phyloP scores from a whole-genome alignment of 2,888 invertebrate genomes.

The Gasteruption jaculator region DNA sequence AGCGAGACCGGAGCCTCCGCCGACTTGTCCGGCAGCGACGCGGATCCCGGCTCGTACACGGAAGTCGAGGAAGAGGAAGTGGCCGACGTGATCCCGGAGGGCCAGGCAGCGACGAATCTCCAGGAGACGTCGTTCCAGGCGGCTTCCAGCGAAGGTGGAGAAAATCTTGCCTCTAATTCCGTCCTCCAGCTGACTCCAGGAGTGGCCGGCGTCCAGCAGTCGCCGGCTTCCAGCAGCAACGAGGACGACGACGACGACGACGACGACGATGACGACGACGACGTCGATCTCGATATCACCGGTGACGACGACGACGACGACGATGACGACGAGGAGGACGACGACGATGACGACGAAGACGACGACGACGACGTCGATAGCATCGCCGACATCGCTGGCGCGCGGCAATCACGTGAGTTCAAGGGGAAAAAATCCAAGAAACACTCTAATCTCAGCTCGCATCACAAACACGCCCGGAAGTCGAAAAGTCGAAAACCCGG shows the following conservation, averaged over 20 bases:
- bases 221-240: conserved; percentile 46
- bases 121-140: conserved; percentile 50
- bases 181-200: conserved; percentile 23
- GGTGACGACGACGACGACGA: conserved; percentile 62
- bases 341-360: conserved; percentile 65
- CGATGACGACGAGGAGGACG: conserved; percentile 63
- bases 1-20: conserved; percentile 39
- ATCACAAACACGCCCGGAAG: conserved; percentile 39
- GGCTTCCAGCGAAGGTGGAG: conserved; percentile 48
- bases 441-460: conserved; percentile 42
- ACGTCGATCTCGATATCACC: conserved; percentile 62
- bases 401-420: conserved; percentile 82
- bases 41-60: conserved; percentile 34
- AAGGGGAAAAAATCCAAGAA: conserved; percentile 59
- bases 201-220: conserved; percentile 35
- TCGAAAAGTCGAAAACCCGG: conserved; percentile 15
- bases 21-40: conserved; percentile 39
- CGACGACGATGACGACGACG: conserved; percentile 48
- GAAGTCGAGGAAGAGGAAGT: conserved; percentile 46
- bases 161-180: conserved; percentile 34
- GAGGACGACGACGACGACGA: conserved; percentile 53
- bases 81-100: conserved; percentile 46
- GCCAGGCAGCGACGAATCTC: conserved; percentile 45
- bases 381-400: conserved; percentile 65
- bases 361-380: conserved; percentile 65